Evolutionary conservation across 2,888 invertebrate genomes (phyloP).

Genomic region (Leucophenga montana): DNA sequence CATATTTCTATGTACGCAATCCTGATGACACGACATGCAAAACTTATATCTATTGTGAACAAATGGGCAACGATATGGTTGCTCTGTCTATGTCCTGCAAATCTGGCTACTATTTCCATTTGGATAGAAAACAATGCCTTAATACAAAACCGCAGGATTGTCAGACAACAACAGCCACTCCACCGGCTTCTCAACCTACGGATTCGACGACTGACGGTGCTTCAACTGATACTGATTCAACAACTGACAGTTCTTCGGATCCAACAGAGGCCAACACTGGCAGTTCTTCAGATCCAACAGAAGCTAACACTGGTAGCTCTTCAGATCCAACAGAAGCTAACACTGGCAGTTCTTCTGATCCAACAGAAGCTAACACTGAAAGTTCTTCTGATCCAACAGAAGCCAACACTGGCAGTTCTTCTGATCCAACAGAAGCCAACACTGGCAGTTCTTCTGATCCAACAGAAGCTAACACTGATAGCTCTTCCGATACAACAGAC

Average conservation of each 20-base stretch:
- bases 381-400: too few relatives aligned
- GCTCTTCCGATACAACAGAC: too few relatives aligned
- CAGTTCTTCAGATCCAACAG: slow-evolving; percentile 13
- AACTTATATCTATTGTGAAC: slow-evolving; percentile 21
- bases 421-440: too few relatives aligned
- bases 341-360: not conserved
- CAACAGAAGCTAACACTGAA: not conserved
- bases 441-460: too few relatives aligned
- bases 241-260: too few relatives aligned
- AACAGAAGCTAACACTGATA: too few relatives aligned
- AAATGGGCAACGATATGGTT: not conserved
- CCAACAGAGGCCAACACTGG: not conserved
- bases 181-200: not conserved
- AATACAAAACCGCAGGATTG: slow-evolving; percentile 9
- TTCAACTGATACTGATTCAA: not conserved
- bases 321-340: not conserved
- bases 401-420: too few relatives aligned
- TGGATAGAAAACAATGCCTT: not conserved
- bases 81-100: not conserved
- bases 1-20: slow-evolving; percentile 16
- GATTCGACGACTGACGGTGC: not conserved
- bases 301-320: not conserved
- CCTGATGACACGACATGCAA: not conserved
- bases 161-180: slow-evolving; percentile 13
- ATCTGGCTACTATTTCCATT: not conserved